Conservation (phyloP, 2,113 vertebrate genomes). For the Apodemus speciosus region DNA sequence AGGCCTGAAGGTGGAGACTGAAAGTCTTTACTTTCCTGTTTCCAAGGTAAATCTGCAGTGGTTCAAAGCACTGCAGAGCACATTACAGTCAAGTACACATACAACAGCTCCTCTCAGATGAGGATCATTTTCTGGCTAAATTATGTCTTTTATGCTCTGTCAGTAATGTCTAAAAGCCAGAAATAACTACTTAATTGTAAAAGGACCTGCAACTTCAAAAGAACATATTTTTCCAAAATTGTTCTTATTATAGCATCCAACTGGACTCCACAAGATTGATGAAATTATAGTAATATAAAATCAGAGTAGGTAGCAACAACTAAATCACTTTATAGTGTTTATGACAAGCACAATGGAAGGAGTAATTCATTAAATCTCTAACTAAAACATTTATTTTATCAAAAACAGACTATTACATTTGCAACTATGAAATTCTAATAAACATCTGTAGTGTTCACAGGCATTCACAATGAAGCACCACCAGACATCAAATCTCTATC, state of each 20-base stretch:
- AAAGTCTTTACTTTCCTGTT: not conserved
- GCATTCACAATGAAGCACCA: constrained; percentile 10
- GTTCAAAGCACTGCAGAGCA: not conserved
- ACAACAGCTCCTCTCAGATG: not conserved
- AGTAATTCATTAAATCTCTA: constrained; percentile 26
- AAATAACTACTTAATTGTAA: constrained; percentile 2
- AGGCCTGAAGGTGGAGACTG: not conserved
- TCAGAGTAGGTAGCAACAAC: not conserved
- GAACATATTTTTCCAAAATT: constrained; percentile 47
- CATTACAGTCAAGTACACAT: not conserved
- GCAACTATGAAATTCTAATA: constrained; percentile 19
- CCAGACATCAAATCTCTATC: constrained; percentile 33
- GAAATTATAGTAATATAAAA: constrained; percentile 54
- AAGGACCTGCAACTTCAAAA: constrained; percentile 14
- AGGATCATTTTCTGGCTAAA: not conserved
- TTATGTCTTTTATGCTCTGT: constrained; percentile 5
- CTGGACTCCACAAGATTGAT: not conserved
- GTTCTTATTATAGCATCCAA: constrained; percentile 19
- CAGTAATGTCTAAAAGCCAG: constrained; percentile 45
- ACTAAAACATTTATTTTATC: constrained; percentile 52
- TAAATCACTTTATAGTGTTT: constrained; percentile 32
- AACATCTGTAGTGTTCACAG: not conserved
- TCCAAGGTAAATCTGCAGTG: not conserved
- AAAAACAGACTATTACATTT: constrained; percentile 44
- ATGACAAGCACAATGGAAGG: constrained; percentile 13